Evolutionary conservation across 2,888 invertebrate genomes (phyloP).

Genomic region (Gymnocheta viridis): DNA sequence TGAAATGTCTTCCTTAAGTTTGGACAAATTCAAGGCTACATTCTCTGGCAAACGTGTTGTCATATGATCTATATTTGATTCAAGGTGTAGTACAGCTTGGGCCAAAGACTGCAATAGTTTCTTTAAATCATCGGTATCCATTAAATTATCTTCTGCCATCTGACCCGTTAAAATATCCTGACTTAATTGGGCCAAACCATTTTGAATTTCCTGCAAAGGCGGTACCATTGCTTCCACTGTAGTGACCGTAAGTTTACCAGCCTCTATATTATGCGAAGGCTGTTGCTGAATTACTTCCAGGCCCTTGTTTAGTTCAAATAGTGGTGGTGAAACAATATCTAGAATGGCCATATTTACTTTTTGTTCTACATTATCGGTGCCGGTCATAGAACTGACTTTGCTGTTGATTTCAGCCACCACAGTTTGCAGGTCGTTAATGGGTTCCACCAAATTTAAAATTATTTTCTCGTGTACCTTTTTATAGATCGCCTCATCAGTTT

Average conservation of each 20-base stretch:
- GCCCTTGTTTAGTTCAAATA: slow-evolving; percentile 85
- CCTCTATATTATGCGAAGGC: slow-evolving; percentile 76
- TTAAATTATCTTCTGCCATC: slow-evolving; percentile 75
- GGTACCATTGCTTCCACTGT: slow-evolving; percentile 83
- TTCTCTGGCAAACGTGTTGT: slow-evolving; percentile 75
- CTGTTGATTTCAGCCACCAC: slow-evolving; percentile 77
- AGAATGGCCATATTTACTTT: slow-evolving; percentile 85
- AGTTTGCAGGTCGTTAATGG: slow-evolving; percentile 77
- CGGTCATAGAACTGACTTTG: slow-evolving; percentile 75
- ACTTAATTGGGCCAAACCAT: slow-evolving; percentile 82
- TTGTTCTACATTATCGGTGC: slow-evolving; percentile 78
- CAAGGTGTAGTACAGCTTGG: slow-evolving; percentile 81
- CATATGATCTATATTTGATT: slow-evolving; percentile 80
- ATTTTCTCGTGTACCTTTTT: slow-evolving; percentile 79
- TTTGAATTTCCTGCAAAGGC: slow-evolving; percentile 85
- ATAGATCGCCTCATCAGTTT: slow-evolving; percentile 79
- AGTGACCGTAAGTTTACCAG: slow-evolving; percentile 81
- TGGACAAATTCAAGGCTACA: slow-evolving; percentile 77
- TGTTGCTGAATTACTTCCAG: slow-evolving; percentile 83
- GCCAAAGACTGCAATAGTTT: slow-evolving; percentile 81
- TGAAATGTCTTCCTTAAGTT: slow-evolving; percentile 83
- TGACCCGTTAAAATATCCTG: slow-evolving; percentile 82
- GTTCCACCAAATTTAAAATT: slow-evolving; percentile 77
- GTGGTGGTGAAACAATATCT: slow-evolving; percentile 85
- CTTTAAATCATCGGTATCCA: slow-evolving; percentile 81